Evolutionary conservation across 2,113 vertebrate species (phyloP).

Genomic region (Phodopus roborovskii): DNA sequence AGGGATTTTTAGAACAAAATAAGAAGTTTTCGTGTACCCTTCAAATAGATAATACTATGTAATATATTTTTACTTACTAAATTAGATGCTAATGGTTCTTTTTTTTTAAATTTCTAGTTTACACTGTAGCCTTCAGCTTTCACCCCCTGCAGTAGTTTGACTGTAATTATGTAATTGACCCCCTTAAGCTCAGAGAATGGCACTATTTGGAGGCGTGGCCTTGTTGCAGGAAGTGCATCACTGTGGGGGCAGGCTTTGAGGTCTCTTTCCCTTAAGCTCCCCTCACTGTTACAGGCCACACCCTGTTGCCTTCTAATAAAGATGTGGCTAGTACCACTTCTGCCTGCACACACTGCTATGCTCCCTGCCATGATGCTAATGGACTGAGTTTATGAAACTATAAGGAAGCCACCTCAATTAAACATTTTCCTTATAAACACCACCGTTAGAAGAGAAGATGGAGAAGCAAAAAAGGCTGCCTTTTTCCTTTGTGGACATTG

Average conservation of each 20-base stretch:
- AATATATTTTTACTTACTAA: constrained; percentile 17
- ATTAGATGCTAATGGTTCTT: neutral
- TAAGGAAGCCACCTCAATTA: neutral
- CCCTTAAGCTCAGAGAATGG: neutral
- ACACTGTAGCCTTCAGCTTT: constrained; percentile 30
- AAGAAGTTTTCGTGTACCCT: neutral
- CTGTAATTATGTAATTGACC: neutral
- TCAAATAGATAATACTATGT: neutral
- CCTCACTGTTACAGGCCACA: neutral
- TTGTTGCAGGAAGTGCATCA: neutral
- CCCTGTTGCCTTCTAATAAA: neutral
- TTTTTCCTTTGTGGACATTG: constrained; percentile 42
- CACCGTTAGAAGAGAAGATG: constrained; percentile 42
- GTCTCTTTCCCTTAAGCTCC: neutral
- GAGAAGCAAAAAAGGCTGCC: neutral
- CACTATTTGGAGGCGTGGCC: neutral
- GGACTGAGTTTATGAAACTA: neutral
- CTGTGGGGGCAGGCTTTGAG: neutral
- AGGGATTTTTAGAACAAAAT: constrained; percentile 38
- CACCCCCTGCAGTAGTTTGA: neutral
- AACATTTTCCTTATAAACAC: neutral
- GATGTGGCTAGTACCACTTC: neutral
- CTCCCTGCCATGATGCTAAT: neutral
- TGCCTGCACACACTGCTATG: neutral
- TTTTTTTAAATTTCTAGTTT: neutral